Conservation (phyloP, 2,797 vertebrate genomes). For the Falco naumanni region DNA sequence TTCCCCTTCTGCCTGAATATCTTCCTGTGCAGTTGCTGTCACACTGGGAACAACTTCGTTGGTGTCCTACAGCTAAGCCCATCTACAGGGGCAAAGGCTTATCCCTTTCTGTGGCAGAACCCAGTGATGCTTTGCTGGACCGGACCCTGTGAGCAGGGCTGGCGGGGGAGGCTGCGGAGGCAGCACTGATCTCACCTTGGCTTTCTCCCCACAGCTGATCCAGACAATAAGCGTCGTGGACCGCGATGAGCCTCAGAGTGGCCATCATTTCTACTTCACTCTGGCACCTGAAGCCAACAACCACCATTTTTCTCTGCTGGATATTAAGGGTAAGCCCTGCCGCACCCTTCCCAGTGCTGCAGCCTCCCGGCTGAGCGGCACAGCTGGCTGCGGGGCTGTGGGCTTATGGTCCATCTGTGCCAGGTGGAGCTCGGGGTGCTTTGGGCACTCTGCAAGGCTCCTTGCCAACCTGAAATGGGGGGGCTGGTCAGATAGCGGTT, state of each 20-base stretch:
- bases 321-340: conserved; percentile 88
- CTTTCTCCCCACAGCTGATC: conserved; percentile 84
- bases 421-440: background rate
- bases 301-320: conserved; percentile 91
- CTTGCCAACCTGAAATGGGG: background rate
- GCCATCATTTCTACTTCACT: conserved; percentile 93
- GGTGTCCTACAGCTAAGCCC: background rate
- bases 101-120: background rate
- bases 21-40: background rate
- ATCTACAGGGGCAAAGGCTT: background rate
- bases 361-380: background rate
- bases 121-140: rapidly evolving
- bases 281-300: conserved; percentile 88
- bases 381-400: background rate
- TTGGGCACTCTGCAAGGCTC: background rate
- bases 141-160: rapidly evolving
- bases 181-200: background rate
- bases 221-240: conserved; percentile 98
- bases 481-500: background rate
- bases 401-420: rapidly evolving
- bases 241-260: conserved; percentile 91
- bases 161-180: background rate
- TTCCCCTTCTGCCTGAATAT: background rate
- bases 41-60: rapidly evolving
- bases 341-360: background rate